Conservation (phyloP, 2,113 vertebrate genomes). For the Hyaena hyaena region DNA sequence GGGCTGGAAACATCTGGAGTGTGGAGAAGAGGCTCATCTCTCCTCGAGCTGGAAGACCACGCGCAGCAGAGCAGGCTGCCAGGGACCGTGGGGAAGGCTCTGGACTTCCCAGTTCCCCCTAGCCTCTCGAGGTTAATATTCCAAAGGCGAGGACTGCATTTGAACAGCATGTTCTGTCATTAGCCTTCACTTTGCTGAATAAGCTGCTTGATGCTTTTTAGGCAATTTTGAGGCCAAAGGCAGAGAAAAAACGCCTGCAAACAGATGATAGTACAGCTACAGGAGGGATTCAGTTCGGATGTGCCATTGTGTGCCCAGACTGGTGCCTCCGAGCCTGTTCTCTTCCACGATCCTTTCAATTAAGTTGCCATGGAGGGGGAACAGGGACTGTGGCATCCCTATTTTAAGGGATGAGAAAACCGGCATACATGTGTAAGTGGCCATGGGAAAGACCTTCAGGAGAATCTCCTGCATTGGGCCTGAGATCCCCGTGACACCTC, state of each 20-base stretch:
- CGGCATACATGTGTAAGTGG: neutral
- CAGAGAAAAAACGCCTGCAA: conserved; percentile 59
- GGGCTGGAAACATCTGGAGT: conserved; percentile 78
- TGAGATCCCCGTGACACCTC: rapidly evolving
- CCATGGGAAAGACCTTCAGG: neutral
- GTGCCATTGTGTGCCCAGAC: neutral
- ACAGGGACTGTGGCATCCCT: neutral
- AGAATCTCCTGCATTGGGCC: neutral
- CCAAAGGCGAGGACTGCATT: neutral
- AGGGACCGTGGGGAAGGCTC: conserved; percentile 63
- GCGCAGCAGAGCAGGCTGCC: conserved; percentile 64
- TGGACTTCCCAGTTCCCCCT: neutral
- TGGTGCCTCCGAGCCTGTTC: neutral
- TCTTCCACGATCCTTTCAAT: neutral
- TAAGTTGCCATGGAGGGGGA: neutral
- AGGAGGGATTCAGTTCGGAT: neutral
- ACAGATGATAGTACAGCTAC: conserved; percentile 32
- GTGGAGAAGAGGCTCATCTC: conserved; percentile 65
- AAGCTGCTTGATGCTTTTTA: conserved; percentile 57
- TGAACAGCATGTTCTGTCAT: neutral
- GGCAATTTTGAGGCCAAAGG: conserved; percentile 44
- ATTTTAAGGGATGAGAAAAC: conserved; percentile 19
- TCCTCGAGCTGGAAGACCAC: conserved; percentile 72
- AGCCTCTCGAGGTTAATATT: neutral
- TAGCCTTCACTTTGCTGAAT: conserved; percentile 21